phyloP scores from a whole-genome alignment of 2,888 invertebrate genomes.

The Drosophila fungiperda region DNA sequence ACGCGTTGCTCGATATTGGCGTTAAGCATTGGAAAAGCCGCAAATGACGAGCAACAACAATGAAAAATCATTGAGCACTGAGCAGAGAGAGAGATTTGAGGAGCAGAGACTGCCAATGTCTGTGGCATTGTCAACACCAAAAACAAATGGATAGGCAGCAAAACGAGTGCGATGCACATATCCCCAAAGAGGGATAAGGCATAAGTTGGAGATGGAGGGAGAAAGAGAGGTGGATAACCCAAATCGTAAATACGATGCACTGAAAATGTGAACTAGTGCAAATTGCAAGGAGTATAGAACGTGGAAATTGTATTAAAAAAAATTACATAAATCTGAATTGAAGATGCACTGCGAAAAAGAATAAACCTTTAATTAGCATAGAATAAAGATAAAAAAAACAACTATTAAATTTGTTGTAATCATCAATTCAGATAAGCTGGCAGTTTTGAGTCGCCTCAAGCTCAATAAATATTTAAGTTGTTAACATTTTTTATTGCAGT shows the following conservation, averaged over 20 bases:
- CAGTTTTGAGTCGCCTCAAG: neutral
- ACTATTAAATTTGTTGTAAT: neutral
- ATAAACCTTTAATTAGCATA: neutral
- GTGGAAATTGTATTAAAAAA: slow-evolving; percentile 21
- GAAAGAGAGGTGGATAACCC: slow-evolving; percentile 12
- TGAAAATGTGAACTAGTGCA: slow-evolving; percentile 58
- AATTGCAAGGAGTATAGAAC: slow-evolving; percentile 49
- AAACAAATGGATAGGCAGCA: slow-evolving; percentile 34
- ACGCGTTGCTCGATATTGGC: slow-evolving; percentile 55
- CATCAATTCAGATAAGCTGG: neutral
- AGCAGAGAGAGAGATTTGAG: slow-evolving; percentile 19
- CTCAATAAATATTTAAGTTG: neutral
- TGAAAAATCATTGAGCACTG: slow-evolving; percentile 43
- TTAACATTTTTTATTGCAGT: neutral
- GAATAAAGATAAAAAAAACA: neutral
- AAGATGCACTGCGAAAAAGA: slow-evolving; percentile 2
- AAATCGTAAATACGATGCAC: slow-evolving; percentile 71
- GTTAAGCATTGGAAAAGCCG: slow-evolving; percentile 67
- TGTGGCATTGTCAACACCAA: slow-evolving; percentile 60
- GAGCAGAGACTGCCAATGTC: slow-evolving; percentile 19
- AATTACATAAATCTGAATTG: neutral
- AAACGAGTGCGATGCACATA: slow-evolving; percentile 12
- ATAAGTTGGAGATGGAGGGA: neutral
- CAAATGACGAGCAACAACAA: slow-evolving; percentile 61
- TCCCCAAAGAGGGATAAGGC: neutral